Evolutionary conservation across 2,888 invertebrate species (phyloP).

Genomic region (Laothoe populi): DNA sequence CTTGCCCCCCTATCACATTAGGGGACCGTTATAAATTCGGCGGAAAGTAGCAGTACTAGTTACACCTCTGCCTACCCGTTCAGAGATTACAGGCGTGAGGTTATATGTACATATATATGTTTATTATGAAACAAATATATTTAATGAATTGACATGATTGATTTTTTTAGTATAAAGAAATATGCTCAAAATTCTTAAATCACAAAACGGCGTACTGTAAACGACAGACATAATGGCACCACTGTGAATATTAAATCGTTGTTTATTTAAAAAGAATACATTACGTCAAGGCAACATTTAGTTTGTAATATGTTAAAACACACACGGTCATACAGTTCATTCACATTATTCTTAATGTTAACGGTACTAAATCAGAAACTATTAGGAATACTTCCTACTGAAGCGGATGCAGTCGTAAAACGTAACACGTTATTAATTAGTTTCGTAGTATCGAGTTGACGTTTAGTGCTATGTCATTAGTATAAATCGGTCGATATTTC

Average conservation of each 20-base stretch:
- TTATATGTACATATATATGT: too few relatives aligned
- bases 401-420: slow-evolving; percentile 15
- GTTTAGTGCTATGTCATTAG: neutral
- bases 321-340: slow-evolving; percentile 4
- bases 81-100: too few relatives aligned
- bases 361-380: neutral
- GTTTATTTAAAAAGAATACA: neutral
- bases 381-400: slow-evolving; percentile 20
- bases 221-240: slow-evolving; percentile 18
- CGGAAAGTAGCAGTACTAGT: too few relatives aligned
- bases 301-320: slow-evolving; percentile 3
- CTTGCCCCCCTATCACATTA: too few relatives aligned
- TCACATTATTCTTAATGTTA: slow-evolving; percentile 16
- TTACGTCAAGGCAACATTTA: slow-evolving; percentile 17
- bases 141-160: too few relatives aligned
- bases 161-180: too few relatives aligned
- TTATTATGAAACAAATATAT: too few relatives aligned
- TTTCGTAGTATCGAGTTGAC: neutral
- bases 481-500: neutral
- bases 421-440: neutral
- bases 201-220: neutral
- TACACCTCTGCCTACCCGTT: too few relatives aligned
- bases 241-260: neutral
- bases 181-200: neutral
- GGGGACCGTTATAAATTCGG: too few relatives aligned